Evolutionary conservation across 2,797 vertebrate species (phyloP), one percentile per base, ranked within the genome.

Genomic region (Arrhamphus sclerolepis): DNA sequence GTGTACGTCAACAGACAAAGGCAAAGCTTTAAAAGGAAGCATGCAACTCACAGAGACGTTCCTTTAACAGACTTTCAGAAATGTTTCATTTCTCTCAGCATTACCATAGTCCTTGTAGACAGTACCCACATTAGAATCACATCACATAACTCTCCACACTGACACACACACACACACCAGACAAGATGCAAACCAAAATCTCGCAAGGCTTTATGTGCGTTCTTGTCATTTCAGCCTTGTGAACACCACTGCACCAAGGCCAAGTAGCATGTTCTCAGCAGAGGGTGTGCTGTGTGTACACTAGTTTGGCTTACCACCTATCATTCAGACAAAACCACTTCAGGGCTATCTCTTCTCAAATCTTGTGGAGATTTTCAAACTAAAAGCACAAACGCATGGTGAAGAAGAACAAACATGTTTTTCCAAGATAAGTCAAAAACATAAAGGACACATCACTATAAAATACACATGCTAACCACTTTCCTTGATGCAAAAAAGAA

Each of bases 211-310:
- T 77, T 47, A 21, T 59, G 66, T 46, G 66, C 48, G 57, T 64
- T 83, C 69, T 62, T 69, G 60, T 78, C 72, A 71, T 72, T 68
- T 62, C 58, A 78, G 77, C 64, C 75, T 67, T 75, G 81, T 70
- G 75, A 80, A 79, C 73, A 60, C 39, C 64, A 43, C 31, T 66
- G 61, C 58, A 47, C 42, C 77, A 68, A 79, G 81, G 83, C 78
- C 77, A 70, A 71, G 77, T 50, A 72, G 56, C 64, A 84, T 81
- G 80, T 77, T 85, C 82, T 80, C 81, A 85, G 75, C 44, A 60
- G 70, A 78, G 78, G 69, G 70, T 62, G 78, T 85, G 75, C 55
- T 80, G 56, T 72, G 70, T 62, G 70, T 59, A 64, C 64, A 72
- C 58, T 55, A 73, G 42, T 52, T 73, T 52, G 71, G 78, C 73